Evolutionary conservation across 2,888 invertebrate species (phyloP), one percentile per base, ranked within the genome.

Genomic region (Plagiodera versicolora): DNA sequence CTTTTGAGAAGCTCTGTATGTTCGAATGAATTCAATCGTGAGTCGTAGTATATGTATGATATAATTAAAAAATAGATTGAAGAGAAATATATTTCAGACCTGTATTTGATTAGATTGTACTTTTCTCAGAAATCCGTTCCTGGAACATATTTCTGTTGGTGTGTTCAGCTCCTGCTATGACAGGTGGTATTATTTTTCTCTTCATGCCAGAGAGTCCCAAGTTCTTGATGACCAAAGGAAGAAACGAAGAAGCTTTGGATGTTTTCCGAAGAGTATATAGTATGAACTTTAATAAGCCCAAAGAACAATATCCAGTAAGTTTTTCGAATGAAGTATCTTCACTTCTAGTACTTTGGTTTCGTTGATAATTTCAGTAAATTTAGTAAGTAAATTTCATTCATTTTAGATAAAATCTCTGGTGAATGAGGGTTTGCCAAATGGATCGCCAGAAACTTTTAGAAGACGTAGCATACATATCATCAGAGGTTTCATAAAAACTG

Each of bases 131-230:
- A 20, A 76, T 87, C 18, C 84, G 84, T 67, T 81, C 86, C 0
- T 87, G 87, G 87, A 86, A 87, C 72, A 67, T 87, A 45, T 88
- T 86, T 72, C 79, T 89, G 14, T 75, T 86, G 56, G 76, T 85
- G 0, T 81, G 83, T 77, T 81, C 86, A 0, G 60, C 90, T 60
- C 88, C 91, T 4, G 88, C 89, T 20, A 74, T 92, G 0, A 66
- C 89, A 0, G 85, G 89, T 8, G 88, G 87, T 0, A 64, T 87
- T 20, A 81, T 83, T 0, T 80, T 87, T 54, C 78, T 85, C 61
- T 82, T 84, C 63, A 81, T 89, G 60, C 90, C 91, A 0, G 92
- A 92, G 77, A 91, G 90, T 74, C 91, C 92, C 8, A 90, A 90
- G 77, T 92, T 89, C 77, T 81, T 91, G 3, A 87, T 91, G 84